Conservation (phyloP, 2,888 invertebrate species). For the Apamea crenata region DNA sequence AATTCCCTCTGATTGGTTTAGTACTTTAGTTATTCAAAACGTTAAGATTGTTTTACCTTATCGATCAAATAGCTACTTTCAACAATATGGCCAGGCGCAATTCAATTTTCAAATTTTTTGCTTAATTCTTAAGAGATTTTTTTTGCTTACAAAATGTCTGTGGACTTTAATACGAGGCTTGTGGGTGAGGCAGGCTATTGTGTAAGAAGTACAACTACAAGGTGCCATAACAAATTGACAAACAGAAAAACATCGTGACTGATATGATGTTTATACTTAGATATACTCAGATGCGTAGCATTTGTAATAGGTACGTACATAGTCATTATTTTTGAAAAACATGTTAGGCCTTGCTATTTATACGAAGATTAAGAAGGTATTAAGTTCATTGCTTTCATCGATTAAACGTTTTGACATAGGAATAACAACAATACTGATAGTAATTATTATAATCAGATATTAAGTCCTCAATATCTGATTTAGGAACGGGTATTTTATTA, state of each 20-base stretch:
- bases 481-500: constrained; percentile 8
- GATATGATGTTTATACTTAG: not conserved
- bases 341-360: constrained; percentile 18
- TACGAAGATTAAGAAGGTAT: constrained; percentile 13
- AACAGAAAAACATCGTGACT: constrained; percentile 15
- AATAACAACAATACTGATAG: constrained; percentile 42
- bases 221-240: constrained; percentile 9
- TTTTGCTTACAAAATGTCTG: constrained; percentile 15
- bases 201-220: constrained; percentile 9
- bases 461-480: constrained; percentile 19
- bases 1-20: not conserved
- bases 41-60: not conserved
- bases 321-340: constrained; percentile 31
- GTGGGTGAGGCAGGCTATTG: constrained; percentile 5
- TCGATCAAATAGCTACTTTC: not conserved
- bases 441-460: constrained; percentile 11
- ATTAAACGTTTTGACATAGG: constrained; percentile 31
- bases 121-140: not conserved
- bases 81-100: not conserved
- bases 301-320: not conserved
- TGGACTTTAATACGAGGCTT: constrained; percentile 21
- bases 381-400: constrained; percentile 17
- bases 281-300: constrained; percentile 23
- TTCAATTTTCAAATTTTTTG: not conserved
- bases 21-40: not conserved